Conservation (phyloP, 2,113 vertebrate genomes). For the Ammodytes marinus region DNA sequence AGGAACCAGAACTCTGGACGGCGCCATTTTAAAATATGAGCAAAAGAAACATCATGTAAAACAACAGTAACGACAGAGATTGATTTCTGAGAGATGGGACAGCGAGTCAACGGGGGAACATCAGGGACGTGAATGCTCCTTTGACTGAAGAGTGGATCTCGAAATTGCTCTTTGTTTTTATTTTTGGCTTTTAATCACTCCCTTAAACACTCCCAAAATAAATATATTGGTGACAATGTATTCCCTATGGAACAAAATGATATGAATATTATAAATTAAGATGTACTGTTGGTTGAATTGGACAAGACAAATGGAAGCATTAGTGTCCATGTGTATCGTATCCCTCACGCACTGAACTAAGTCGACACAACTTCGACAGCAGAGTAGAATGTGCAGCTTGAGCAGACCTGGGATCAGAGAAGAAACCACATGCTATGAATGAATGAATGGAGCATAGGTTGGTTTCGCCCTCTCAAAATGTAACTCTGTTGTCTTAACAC, state of each 20-base stretch:
- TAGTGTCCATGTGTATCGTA: conserved; percentile 4
- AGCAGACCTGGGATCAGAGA: conserved; percentile 8
- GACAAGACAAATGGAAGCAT: conserved; percentile 3
- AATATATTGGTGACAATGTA: background rate
- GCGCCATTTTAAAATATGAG: background rate
- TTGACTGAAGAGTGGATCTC: conserved; percentile 49
- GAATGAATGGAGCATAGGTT: background rate
- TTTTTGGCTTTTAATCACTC: background rate
- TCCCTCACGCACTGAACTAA: background rate
- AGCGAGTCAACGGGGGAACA: conserved; percentile 44
- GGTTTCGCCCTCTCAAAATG: background rate
- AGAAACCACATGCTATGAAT: background rate
- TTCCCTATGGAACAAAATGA: conserved; percentile 5
- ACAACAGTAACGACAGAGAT: background rate
- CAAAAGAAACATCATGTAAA: conserved; percentile 9
- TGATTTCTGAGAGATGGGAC: conserved; percentile 26
- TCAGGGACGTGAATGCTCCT: conserved; percentile 73
- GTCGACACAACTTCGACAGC: conserved; percentile 4
- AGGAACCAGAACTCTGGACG: background rate
- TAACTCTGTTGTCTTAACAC: background rate
- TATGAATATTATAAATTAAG: background rate
- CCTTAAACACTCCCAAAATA: conserved; percentile 19
- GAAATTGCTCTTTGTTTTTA: conserved; percentile 11
- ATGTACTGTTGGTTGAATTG: background rate
- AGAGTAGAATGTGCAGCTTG: conserved; percentile 28